Evolutionary conservation across 2,888 invertebrate species (phyloP), one percentile per base, ranked within the genome.

Genomic region (Tubiluchus corallicola): DNA sequence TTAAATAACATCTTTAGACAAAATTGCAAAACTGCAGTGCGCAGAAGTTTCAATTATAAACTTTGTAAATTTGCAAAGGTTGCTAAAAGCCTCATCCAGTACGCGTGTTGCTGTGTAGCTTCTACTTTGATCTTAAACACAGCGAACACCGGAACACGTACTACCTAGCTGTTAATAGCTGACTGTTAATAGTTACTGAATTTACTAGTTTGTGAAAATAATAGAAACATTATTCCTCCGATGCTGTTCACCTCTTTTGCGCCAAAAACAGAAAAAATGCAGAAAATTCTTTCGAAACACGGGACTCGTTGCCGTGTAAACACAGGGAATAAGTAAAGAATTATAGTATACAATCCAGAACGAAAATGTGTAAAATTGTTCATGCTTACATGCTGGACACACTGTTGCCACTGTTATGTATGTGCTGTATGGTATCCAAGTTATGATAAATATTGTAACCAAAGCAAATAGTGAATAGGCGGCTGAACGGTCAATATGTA

Each of bases 141-240:
- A n/a, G n/a, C n/a, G n/a, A n/a, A n/a, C n/a, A n/a, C n/a, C n/a
- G n/a, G n/a, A n/a, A n/a, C n/a, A n/a, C n/a, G n/a, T n/a, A n/a
- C n/a, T n/a, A n/a, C n/a, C n/a, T n/a, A n/a, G n/a, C n/a, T n/a
- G n/a, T n/a, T n/a, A n/a, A n/a, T n/a, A n/a, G n/a, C n/a, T n/a
- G n/a, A n/a, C n/a, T n/a, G n/a, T n/a, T n/a, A n/a, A n/a, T n/a
- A n/a, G n/a, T n/a, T n/a, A n/a, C n/a, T 49, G 20, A 38, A 18
- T 4, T 19, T 9, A 42, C 3, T 17, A 13, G 20, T 15, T 20
- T 29, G 21, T 21, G 44, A 17, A 21, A 37, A 17, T 21, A 17
- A 17, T 38, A 45, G 38, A 18, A 38, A n/a, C 15, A 15, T 16
- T 18, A 40, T 4, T 40, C n/a, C n/a, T n/a, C n/a, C n/a, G n/a